These are phyloP conservation scores for Onychomys leucogaster DNA, from an alignment of 2,797 vertebrate species.

Conservation along the genomic window DNA sequence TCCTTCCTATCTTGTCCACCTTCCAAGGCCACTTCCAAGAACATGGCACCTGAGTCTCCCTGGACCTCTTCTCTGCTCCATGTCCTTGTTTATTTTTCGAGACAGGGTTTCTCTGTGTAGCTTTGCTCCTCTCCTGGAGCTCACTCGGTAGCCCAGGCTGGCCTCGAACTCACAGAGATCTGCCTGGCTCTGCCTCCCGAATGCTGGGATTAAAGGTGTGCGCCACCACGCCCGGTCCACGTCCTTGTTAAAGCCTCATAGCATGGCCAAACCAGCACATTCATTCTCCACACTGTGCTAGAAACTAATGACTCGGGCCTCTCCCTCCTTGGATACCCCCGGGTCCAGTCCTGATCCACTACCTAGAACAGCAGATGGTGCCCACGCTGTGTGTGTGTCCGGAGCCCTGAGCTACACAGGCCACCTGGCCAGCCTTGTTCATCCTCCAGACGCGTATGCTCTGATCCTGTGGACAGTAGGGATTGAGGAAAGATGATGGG, in stretches of 20 bases:
- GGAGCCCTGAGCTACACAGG: slow-evolving; percentile 92
- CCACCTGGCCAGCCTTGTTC: slow-evolving; percentile 89
- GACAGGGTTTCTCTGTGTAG: too few species aligned
- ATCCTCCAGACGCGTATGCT: slow-evolving; percentile 94
- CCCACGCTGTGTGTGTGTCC: slow-evolving; percentile 94
- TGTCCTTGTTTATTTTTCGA: not conserved
- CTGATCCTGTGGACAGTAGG: slow-evolving; percentile 90
- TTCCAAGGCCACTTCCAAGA: not conserved
- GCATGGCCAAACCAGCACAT: not conserved
- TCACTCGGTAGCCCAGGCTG: too few species aligned
- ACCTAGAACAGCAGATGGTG: slow-evolving; percentile 95
- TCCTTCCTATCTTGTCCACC: not conserved
- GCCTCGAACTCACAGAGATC: too few species aligned
- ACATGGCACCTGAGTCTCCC: not conserved
- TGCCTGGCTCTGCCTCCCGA: too few species aligned
- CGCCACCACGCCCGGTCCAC: too few species aligned
- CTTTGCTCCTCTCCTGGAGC: too few species aligned
- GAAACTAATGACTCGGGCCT: not conserved
- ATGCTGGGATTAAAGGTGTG: too few species aligned
- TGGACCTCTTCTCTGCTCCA: not conserved
- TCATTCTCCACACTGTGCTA: not conserved
- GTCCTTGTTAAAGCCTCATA: not conserved
- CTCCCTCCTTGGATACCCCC: not conserved
- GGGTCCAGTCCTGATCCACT: slow-evolving; percentile 18
- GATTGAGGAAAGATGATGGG: not conserved